Evolutionary conservation across 37 sponge, comb jelly and placozoan species (phyloP).

Genomic region (Mnemiopsis leidyi): DNA sequence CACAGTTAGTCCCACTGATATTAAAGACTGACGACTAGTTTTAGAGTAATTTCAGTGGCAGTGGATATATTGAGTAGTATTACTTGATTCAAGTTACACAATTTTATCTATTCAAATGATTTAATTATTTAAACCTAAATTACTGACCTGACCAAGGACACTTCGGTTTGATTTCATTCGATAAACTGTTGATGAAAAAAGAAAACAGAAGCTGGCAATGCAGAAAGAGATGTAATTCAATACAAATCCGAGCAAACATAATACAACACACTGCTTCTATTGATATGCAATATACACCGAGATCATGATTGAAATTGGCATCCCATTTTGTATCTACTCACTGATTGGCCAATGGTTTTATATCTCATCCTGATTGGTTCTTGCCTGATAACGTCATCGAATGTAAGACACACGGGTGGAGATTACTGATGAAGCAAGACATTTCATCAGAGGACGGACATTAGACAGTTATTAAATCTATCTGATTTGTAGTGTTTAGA

Average conservation of each 20-base stretch:
- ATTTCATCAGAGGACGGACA: background rate
- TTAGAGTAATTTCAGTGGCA: no score
- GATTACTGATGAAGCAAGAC: background rate
- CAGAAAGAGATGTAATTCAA: background rate
- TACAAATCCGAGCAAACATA: background rate
- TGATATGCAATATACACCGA: background rate
- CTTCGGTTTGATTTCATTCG: background rate
- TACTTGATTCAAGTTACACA: background rate
- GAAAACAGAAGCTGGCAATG: background rate
- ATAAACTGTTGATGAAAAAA: background rate
- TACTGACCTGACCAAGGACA: background rate
- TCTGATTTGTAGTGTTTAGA: no score
- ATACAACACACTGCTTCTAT: background rate
- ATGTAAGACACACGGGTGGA: background rate
- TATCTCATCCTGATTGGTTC: background rate
- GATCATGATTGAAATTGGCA: background rate
- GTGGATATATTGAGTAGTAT: no score
- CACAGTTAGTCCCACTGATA: no score
- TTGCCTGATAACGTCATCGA: background rate
- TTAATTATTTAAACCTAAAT: no score
- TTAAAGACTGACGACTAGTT: no score
- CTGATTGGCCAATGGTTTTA: background rate
- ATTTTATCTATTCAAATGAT: background rate
- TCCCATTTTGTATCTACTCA: background rate
- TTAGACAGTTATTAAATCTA: background rate